Evolutionary conservation across 23 tunicate species (phyloP), one percentile per base, ranked within the genome.

Genomic region (Corella eumyota): DNA sequence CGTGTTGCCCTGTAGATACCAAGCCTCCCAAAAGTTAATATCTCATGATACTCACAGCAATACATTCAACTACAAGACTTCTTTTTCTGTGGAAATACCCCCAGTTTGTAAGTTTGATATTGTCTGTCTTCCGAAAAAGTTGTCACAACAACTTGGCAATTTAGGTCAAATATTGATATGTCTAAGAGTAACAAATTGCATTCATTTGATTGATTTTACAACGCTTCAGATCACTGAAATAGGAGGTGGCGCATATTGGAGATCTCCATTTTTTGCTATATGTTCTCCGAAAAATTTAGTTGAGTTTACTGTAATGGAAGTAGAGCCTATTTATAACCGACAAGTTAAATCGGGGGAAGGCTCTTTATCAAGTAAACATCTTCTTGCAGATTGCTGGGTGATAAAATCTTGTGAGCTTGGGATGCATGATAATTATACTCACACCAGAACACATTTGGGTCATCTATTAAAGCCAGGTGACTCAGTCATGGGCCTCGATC

Each of bases 71-170:
- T 92, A 76, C 66, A 92, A 92, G 37, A 83, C 80, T 4, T 76
- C 98, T 0, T 92, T 58, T 52, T 72, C 85, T 25, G 92, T 82
- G 24, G 98, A 92, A 71, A 58, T 92, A 4, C 98, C 98, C 2
- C 86, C 80, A 30, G 77, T 92, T 40, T 92, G 98, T 66, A 92
- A 92, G 88, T 80, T 81, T 64, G 98, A 92, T 62, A 76, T 92
- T 26, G 93, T 92, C 30, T 76, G 85, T 52, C 57, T 92, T 22
- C 86, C 91, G 25, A 75, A 69, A n/a, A 92, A 92, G 37, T 38
- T 81, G 1, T 80, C 93, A 26, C 87, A 88, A 49, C 96, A 88
- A 44, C 77, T 88, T 30, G 98, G 98, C 60, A 92, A 92, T 46
- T 34, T 92, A 54, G 75, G 80, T 36, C 98, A 92, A 40, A 67